Evolutionary conservation across 2,888 invertebrate species (phyloP).

Genomic region (Pollenia amentaria): DNA sequence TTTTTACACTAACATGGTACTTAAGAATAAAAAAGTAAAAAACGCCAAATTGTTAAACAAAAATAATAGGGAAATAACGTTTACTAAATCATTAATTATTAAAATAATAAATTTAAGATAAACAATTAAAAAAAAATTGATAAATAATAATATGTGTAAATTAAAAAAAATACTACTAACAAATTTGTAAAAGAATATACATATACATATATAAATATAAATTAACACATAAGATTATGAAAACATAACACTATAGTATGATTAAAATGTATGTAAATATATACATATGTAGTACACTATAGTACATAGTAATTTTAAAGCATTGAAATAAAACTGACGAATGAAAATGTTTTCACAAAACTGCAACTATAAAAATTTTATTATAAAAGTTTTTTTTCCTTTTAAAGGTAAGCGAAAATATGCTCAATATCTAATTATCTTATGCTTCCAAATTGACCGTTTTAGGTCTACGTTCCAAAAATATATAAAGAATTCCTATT

Average conservation of each 20-base stretch:
- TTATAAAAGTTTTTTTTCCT: conserved; percentile 27
- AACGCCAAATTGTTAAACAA: conserved; percentile 68
- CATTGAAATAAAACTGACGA: conserved; percentile 63
- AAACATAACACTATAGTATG: conserved; percentile 46
- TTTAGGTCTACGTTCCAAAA: conserved; percentile 8
- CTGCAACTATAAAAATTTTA: conserved; percentile 15
- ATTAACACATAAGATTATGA: conserved; percentile 43
- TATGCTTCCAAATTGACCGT: conserved; percentile 7
- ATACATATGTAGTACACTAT: conserved; percentile 48
- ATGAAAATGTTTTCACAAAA: conserved; percentile 66
- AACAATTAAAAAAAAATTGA: not conserved
- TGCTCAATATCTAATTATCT: conserved; percentile 41
- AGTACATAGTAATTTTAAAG: conserved; percentile 59
- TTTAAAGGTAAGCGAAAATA: conserved; percentile 71
- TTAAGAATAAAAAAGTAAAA: conserved; percentile 55
- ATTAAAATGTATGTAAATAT: conserved; percentile 43
- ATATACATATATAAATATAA: not conserved
- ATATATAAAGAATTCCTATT: not conserved
- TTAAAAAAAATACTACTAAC: conserved; percentile 41
- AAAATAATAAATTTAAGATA: conserved; percentile 55
- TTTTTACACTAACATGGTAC: conserved; percentile 53
- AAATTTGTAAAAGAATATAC: conserved; percentile 54
- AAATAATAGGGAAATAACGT: conserved; percentile 63
- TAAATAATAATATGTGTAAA: conserved; percentile 51
- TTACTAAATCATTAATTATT: conserved; percentile 57